Percentiles rank a stretch among this genome's conserved stretches.
Conservation (phyloP, 2,113 vertebrate genomes). For the Junco hyemalis region DNA sequence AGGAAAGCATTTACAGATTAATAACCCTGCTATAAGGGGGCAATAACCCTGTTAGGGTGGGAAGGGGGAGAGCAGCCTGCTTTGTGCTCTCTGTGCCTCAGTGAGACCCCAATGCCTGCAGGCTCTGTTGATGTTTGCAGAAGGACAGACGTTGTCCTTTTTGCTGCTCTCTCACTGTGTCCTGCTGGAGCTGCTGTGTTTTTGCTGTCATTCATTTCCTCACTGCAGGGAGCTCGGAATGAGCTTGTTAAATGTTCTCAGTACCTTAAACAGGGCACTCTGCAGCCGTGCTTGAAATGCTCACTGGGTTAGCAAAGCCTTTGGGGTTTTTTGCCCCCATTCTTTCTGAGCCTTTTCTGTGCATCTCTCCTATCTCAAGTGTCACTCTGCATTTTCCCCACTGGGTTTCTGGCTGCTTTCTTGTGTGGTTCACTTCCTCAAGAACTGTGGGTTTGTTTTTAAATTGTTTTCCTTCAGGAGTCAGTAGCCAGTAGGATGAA, state of each 20-base stretch:
- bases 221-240: neutral
- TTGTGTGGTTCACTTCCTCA: neutral
- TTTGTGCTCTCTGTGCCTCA: neutral
- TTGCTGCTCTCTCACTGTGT: neutral
- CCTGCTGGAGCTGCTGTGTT: neutral
- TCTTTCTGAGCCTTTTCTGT: slow-evolving; percentile 9
- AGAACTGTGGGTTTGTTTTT: neutral
- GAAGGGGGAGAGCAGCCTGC: neutral
- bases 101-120: neutral
- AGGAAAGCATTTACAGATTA: neutral
- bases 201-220: neutral
- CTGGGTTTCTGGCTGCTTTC: neutral
- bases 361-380: neutral
- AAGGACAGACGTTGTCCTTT: rapidly evolving
- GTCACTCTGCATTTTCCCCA: slow-evolving; percentile 37
- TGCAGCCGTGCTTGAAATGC: neutral
- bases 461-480: neutral
- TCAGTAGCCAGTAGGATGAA: neutral
- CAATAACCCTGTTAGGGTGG: neutral
- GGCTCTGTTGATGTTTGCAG: neutral
- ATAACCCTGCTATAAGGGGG: neutral
- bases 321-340: slow-evolving; percentile 32
- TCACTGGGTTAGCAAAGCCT: slow-evolving; percentile 39
- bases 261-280: neutral
- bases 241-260: slow-evolving; percentile 6